phyloP scores from a whole-genome alignment of 2,113 vertebrate species.

The Epinephelus cyanopodus region DNA sequence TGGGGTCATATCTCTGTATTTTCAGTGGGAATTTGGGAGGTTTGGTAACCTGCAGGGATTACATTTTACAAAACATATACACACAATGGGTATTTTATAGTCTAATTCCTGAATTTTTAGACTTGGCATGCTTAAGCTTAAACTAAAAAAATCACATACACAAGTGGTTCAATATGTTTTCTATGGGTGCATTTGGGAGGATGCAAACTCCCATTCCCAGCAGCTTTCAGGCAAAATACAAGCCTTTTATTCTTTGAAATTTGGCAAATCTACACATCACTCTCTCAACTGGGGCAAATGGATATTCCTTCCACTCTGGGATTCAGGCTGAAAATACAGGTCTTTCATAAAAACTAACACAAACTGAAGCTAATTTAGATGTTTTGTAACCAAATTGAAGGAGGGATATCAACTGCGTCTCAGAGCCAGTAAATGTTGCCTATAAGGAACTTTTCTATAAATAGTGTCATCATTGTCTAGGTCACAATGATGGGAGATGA shows the following conservation, averaged over 20 bases:
- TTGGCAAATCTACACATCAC: neutral
- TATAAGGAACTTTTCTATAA: slow-evolving; percentile 8
- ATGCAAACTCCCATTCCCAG: neutral
- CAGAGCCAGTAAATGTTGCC: neutral
- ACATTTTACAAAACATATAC: neutral
- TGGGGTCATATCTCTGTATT: too few species aligned
- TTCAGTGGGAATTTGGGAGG: neutral
- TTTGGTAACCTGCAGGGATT: neutral
- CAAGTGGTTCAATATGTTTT: too few species aligned
- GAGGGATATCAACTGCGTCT: neutral
- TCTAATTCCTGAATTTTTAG: neutral
- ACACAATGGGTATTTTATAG: too few species aligned
- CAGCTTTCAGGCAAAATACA: neutral
- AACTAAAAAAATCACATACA: neutral
- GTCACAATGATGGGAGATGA: slow-evolving; percentile 13
- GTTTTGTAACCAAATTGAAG: neutral
- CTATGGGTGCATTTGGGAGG: neutral
- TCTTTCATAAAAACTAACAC: neutral
- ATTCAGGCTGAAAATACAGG: neutral
- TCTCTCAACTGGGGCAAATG: neutral
- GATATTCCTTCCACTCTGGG: neutral
- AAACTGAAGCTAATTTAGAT: neutral
- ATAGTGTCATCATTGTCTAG: slow-evolving; percentile 3
- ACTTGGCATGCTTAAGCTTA: too few species aligned
- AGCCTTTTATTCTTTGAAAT: neutral